Base-by-base conservation (phyloP, 2,888 invertebrate species). In the Acronicta psi region DNA sequence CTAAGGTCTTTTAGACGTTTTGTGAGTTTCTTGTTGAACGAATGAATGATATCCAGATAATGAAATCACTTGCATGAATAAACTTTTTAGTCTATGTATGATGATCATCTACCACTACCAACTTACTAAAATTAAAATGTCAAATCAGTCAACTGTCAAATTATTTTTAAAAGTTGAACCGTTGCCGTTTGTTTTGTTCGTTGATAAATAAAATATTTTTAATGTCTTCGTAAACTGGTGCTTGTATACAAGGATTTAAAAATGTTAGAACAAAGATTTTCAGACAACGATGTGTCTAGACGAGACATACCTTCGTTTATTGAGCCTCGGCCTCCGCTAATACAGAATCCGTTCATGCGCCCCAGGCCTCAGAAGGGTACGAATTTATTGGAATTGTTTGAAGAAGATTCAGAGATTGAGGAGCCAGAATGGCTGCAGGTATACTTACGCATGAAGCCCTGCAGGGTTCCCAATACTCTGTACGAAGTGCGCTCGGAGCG, bases 361-460 rank as follows among this genome's bases (percentile, higher is more conserved):
- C 93, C 93, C 17, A 86, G 86, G 16, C 94, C 93, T 6, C 85
- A 89, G 47, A 91, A 91, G 52, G 92, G 90, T 6, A 92, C 86
- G 7, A 94, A 93, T 65, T 80, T 94, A 51, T 64, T 92, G 72
- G 88, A 92, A 42, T 75, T 86, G 38, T 92, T 93, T 69, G 91
- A 94, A 64, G 87, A 90, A 38, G 88, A 91, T 62, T 88, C 89
- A 0, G 90, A 88, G 31, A 74, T 75, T 44, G 92, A 91, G 2
- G 92, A 90, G 53, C 84, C 88, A 0, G 94, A 93, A 47, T 77
- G 89, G 53, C 88, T 95, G 6, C 93, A 95, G 77, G 95, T 95
- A 10, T 95, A 94, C 66, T 81, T 95, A 42, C 88, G 95, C 47
- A 74, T 95, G 54, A 95, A 95, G 70, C 95, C 95, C 0, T 87